These are phyloP conservation scores for Lampris megalopsis DNA, from an alignment of 2,113 vertebrate genomes.

Conservation along the genomic window DNA sequence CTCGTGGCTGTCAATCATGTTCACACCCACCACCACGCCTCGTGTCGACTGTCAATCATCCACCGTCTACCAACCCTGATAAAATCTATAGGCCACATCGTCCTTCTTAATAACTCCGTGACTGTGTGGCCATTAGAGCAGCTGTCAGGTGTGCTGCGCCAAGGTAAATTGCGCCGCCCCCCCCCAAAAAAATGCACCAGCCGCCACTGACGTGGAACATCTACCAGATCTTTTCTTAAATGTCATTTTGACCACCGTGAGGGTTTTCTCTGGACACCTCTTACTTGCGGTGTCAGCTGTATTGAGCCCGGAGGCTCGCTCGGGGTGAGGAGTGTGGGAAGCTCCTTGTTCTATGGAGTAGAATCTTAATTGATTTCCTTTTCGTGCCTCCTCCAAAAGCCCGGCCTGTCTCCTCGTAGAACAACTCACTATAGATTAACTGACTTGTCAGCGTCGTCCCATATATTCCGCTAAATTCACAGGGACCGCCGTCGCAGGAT, in stretches of 20 bases:
- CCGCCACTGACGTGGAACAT: background rate
- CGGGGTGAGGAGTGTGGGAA: conserved; percentile 49
- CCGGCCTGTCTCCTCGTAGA: conserved; percentile 23
- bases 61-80: no score
- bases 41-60: no score
- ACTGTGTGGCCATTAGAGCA: no score
- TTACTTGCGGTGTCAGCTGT: conserved; percentile 36
- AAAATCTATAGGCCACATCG: no score
- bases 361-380: conserved; percentile 57
- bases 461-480: background rate
- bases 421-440: background rate
- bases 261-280: conserved; percentile 16
- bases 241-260: conserved; percentile 39
- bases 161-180: no score
- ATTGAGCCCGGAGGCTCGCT: conserved; percentile 50
- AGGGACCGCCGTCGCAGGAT: background rate
- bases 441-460: background rate
- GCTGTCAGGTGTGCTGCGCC: no score
- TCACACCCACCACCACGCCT: no score
- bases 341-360: conserved; percentile 37
- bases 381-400: conserved; percentile 30
- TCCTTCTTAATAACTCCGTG: no score
- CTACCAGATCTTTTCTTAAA: conserved; percentile 13
- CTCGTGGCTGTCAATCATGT: no score
- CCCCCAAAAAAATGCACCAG: no score